Conservation (phyloP, 92 coral and sea anemone genomes). For the Bergia puertoricense region DNA sequence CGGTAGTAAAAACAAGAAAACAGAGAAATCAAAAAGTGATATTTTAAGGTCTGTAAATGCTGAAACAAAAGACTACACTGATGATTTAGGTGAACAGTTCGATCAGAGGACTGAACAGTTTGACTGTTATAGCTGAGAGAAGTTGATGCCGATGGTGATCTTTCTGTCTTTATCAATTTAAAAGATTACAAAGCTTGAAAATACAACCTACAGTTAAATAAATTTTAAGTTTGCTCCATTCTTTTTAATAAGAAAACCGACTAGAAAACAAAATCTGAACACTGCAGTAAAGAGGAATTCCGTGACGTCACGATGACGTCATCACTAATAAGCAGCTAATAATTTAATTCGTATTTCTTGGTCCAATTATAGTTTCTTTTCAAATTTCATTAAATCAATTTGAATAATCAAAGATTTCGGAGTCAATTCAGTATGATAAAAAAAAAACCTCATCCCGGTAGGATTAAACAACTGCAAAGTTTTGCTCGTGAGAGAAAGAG, state of each 20-base stretch:
- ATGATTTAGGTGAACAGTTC: too few relatives aligned
- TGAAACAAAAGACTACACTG: too few relatives aligned
- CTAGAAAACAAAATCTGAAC: neutral
- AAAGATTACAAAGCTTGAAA: neutral
- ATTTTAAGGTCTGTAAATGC: too few relatives aligned
- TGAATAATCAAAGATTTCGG: neutral
- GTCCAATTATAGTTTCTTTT: neutral
- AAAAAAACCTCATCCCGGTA: too few relatives aligned
- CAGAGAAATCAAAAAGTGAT: too few relatives aligned
- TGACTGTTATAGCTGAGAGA: neutral
- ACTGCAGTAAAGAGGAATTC: neutral
- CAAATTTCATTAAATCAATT: neutral
- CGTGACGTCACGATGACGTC: neutral
- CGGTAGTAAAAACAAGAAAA: too few relatives aligned
- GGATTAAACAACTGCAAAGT: too few relatives aligned
- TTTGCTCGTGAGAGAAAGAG: too few relatives aligned
- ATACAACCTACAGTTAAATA: neutral
- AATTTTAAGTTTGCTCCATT: neutral
- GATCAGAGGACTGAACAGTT: too few relatives aligned
- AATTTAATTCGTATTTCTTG: neutral
- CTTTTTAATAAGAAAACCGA: neutral
- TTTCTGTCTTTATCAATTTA: neutral
- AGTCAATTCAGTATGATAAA: neutral
- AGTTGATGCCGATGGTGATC: neutral
- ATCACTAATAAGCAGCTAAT: neutral